phyloP scores from a whole-genome alignment of 2,113 vertebrate species.

The Elgaria multicarinata region DNA sequence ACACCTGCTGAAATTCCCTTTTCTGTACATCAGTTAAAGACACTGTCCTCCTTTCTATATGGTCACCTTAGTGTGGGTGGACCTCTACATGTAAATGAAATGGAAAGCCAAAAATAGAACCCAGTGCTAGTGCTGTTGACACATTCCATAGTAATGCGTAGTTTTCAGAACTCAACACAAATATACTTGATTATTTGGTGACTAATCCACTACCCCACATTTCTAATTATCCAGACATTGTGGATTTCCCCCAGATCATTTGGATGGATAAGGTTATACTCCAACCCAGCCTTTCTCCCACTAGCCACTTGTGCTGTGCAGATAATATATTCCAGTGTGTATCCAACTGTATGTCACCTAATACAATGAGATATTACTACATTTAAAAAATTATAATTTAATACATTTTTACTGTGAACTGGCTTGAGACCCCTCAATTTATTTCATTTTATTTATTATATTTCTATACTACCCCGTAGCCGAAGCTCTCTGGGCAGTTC shows the following conservation, averaged over 20 bases:
- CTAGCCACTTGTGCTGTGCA: not conserved
- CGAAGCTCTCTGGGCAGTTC: too few species aligned
- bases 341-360: not conserved
- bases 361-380: not conserved
- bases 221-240: not conserved
- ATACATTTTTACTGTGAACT: not conserved
- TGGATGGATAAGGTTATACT: not conserved
- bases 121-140: not conserved
- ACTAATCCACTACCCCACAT: not conserved
- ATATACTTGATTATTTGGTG: not conserved
- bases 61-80: too few species aligned
- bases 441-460: too few species aligned
- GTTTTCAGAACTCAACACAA: not conserved
- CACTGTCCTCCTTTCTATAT: too few species aligned
- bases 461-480: too few species aligned
- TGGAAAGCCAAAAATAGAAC: not conserved
- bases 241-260: not conserved
- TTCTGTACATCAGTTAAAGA: too few species aligned
- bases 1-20: too few species aligned
- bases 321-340: not conserved
- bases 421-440: not conserved
- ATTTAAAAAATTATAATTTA: slow-evolving; percentile 1
- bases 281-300: not conserved
- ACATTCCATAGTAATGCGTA: not conserved
- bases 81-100: not conserved